A percentile compares a stretch with the other conserved stretches of the same genome.
Conservation (phyloP, 1,140 invertebrate species). For the Alviniconcha marisindica region DNA sequence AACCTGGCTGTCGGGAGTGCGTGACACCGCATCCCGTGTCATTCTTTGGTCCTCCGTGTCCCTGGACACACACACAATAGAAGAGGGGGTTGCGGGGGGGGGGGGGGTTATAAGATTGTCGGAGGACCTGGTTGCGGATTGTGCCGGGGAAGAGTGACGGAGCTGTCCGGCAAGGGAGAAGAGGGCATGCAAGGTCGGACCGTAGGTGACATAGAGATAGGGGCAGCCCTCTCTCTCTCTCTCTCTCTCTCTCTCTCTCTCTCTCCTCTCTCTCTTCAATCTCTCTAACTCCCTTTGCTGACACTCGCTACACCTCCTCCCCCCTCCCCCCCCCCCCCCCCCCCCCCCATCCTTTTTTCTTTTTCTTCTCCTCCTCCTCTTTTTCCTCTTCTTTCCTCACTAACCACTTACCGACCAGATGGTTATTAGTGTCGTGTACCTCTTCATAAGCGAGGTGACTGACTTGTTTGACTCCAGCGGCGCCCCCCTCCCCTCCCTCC, state of each 20-base stretch:
- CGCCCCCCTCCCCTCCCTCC: not conserved
- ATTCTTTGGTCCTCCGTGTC: too few relatives aligned
- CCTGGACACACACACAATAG: too few relatives aligned
- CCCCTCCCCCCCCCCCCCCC: not conserved
- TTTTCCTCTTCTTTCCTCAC: not conserved
- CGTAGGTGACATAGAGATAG: conserved; percentile 8
- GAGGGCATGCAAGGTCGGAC: conserved; percentile 8
- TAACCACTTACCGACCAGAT: not conserved
- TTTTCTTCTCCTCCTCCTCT: too few relatives aligned
- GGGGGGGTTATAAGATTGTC: too few relatives aligned
- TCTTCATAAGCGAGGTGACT: conserved; percentile 1
- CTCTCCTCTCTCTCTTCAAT: not conserved
- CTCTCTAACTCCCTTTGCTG: not conserved
- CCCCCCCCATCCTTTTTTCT: not conserved
- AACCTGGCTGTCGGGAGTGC: too few relatives aligned
- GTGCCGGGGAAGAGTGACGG: too few relatives aligned
- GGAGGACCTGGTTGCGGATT: too few relatives aligned
- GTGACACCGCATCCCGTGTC: too few relatives aligned
- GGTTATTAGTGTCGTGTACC: not conserved
- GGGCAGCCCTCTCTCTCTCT: not conserved
- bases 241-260: not conserved
- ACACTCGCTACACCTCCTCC: not conserved
- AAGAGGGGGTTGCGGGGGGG: too few relatives aligned
- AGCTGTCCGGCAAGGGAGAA: too few relatives aligned
- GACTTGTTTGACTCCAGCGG: too few relatives aligned